Percentiles rank a stretch among this genome's conserved stretches.
Evolutionary conservation across 1,140 invertebrate genomes (phyloP).

Genomic region (Drosophila sp.): DNA sequence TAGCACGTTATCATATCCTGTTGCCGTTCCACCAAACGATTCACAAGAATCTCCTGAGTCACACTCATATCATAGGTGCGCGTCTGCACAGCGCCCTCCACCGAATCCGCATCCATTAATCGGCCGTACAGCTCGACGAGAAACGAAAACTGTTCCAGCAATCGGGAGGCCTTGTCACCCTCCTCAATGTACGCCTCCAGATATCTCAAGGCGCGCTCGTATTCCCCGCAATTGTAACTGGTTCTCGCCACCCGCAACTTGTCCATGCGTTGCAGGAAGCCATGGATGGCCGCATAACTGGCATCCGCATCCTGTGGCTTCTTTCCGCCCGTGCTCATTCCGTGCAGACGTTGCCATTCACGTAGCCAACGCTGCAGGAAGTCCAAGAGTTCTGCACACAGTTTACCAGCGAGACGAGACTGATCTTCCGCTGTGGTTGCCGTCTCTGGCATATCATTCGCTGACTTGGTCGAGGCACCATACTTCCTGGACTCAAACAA

Average conservation of each 20-base stretch:
- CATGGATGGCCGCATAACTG: constrained; percentile 82
- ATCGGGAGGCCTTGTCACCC: constrained; percentile 85
- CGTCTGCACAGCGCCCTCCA: constrained; percentile 89
- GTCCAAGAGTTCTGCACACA: constrained; percentile 89
- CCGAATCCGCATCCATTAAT: constrained; percentile 91
- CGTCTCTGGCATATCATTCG: not conserved
- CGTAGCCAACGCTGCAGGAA: constrained; percentile 90
- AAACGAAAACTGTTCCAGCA: constrained; percentile 87
- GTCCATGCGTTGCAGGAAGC: constrained; percentile 87
- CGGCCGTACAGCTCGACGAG: constrained; percentile 90
- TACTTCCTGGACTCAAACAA: constrained; percentile 63
- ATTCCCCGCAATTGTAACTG: constrained; percentile 90
- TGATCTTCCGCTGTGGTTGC: constrained; percentile 50
- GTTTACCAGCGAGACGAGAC: constrained; percentile 85
- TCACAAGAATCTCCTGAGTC: constrained; percentile 89
- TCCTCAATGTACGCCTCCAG: constrained; percentile 89
- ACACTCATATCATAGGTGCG: constrained; percentile 88
- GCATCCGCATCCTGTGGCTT: constrained; percentile 60
- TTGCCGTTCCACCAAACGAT: constrained; percentile 90
- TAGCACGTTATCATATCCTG: constrained; percentile 91
- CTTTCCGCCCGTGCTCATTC: constrained; percentile 58
- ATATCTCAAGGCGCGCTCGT: constrained; percentile 90
- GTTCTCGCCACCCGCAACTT: constrained; percentile 88
- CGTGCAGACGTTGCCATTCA: constrained; percentile 86
- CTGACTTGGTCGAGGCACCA: constrained; percentile 28